Evolutionary conservation across 2,888 invertebrate genomes (phyloP).

Genomic region (Pomacea canaliculata): DNA sequence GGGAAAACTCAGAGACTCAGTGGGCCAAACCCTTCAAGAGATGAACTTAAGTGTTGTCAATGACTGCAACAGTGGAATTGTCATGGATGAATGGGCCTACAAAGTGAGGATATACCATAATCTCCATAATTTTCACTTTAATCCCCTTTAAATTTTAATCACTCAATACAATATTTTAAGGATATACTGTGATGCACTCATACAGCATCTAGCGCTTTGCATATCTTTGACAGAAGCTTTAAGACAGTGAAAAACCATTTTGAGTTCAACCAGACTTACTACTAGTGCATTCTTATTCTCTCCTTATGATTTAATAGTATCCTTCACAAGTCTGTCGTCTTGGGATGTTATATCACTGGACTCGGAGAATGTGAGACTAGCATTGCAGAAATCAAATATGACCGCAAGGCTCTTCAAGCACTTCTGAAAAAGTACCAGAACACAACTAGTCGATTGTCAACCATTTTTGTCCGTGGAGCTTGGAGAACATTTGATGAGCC

Average conservation of each 20-base stretch:
- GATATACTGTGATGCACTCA: background rate
- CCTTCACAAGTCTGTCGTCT: conserved; percentile 68
- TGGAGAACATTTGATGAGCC: conserved; percentile 63
- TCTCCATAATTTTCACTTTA: background rate
- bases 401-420: conserved; percentile 65
- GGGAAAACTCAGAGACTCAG: conserved; percentile 56
- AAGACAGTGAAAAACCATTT: no score
- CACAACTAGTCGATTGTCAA: conserved; percentile 57
- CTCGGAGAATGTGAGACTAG: conserved; percentile 67
- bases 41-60: conserved; percentile 57
- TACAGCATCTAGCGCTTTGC: background rate
- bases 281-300: no score
- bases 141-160: background rate
- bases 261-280: no score
- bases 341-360: conserved; percentile 68
- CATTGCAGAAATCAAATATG: conserved; percentile 65
- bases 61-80: conserved; percentile 61
- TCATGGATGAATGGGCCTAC: conserved; percentile 66
- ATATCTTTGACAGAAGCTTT: no score
- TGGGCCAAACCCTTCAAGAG: conserved; percentile 59
- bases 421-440: conserved; percentile 61
- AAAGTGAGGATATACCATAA: conserved; percentile 51
- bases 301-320: conserved; percentile 51
- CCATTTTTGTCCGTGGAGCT: conserved; percentile 52
- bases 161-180: background rate